These are phyloP conservation scores for Carlito syrichta DNA, from an alignment of 2,113 vertebrate species.

Conservation along the genomic window DNA sequence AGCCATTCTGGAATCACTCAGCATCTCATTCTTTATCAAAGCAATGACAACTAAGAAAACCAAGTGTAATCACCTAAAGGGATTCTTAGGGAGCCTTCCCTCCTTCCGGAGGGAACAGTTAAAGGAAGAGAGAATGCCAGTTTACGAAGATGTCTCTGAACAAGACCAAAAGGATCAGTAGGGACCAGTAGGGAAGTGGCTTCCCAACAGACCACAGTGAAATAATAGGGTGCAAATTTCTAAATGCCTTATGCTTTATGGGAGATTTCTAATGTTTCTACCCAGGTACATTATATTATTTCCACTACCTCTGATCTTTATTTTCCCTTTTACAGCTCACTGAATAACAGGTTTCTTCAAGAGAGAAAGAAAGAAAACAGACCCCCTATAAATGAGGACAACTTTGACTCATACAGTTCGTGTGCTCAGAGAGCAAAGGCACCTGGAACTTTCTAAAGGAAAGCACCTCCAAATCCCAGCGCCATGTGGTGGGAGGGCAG, in stretches of 20 bases:
- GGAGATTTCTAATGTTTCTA: conserved; percentile 79
- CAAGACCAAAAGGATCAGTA: neutral
- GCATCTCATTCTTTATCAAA: neutral
- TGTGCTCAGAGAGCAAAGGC: conserved; percentile 41
- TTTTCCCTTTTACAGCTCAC: conserved; percentile 81
- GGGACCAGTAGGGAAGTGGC: conserved; percentile 41
- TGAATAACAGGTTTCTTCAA: conserved; percentile 79
- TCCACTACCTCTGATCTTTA: conserved; percentile 83
- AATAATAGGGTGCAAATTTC: conserved; percentile 80
- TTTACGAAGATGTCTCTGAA: conserved; percentile 47
- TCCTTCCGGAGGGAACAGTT: neutral
- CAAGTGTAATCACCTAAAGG: neutral
- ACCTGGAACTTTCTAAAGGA: conserved; percentile 43
- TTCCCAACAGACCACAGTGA: conserved; percentile 63
- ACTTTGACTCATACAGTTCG: conserved; percentile 63
- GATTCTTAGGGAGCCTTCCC: neutral
- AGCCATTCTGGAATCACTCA: neutral
- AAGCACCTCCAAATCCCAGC: conserved; percentile 18
- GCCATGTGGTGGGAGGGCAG: neutral
- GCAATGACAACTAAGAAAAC: neutral
- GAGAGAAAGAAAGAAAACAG: conserved; percentile 83
- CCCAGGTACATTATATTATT: conserved; percentile 80
- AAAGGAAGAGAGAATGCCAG: neutral
- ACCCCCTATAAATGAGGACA: conserved; percentile 80
- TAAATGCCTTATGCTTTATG: conserved; percentile 77